Evolutionary conservation across 2,888 invertebrate species (phyloP), one percentile per base, ranked within the genome.

Genomic region (Diadromus collaris): DNA sequence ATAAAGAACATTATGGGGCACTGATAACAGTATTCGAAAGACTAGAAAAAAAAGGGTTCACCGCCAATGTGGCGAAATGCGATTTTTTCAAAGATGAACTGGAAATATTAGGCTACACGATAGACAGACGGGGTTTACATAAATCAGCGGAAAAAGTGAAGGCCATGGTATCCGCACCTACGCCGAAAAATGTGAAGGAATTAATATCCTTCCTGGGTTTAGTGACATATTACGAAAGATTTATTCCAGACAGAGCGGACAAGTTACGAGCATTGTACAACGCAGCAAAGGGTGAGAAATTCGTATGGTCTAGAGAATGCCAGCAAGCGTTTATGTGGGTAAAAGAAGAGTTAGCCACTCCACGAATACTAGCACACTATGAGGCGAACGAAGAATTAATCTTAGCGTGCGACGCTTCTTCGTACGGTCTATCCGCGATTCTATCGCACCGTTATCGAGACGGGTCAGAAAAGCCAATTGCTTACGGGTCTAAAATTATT

Each of bases 211-310:
- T 86, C 76, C 46, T 85, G 1, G 86, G 87, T n/a, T n/a, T n/a
- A n/a, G n/a, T 86, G 19, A 89, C 86, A 64, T 90, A 87, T 76
- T 90, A 89, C 73, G 81, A 85, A 1, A 85, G 84, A 76, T 90
- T 89, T 80, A 76, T 89, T 1, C 79, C 81, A 48, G 83, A 86
- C 51, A 78, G 87, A 51, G 69, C 87, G 7, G 54, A 34, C 1
- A 82, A 83, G 46, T 71, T 85, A 6, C 78, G 80, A 29, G 86
- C 88, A 16, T 63, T 89, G 5, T 85, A 87, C 63, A 74, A 80
- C 1, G 69, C 86, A 6, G 67, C 85, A 7, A 72, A 81, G 61
- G 79, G 83, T 34, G 78, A 71, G 19, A 72, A 78, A 21, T 84
- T 82, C 38, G 67, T 78, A 13, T 89, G 88, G 88, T 78, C 77